phyloP scores from a whole-genome alignment of 2,797 vertebrate species.

The Columba guinea region DNA sequence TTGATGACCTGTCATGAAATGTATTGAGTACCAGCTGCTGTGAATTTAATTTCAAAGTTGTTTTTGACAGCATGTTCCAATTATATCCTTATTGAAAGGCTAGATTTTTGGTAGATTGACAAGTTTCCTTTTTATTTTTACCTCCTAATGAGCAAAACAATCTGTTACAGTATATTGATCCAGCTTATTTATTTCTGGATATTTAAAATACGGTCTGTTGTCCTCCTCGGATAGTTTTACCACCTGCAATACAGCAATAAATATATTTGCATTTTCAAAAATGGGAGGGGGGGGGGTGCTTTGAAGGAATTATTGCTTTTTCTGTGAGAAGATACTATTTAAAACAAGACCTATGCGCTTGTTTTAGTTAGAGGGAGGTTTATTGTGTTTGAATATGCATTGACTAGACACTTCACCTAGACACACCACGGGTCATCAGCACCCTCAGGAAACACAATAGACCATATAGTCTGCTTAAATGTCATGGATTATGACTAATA shows the following conservation, averaged over 20 bases:
- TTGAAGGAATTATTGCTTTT: background rate
- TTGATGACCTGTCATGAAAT: slow-evolving; percentile 69
- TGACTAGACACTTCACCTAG: background rate
- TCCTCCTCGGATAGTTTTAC: background rate
- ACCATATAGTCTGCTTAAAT: background rate
- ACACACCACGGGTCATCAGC: background rate
- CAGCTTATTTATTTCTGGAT: slow-evolving; percentile 55
- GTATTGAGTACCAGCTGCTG: slow-evolving; percentile 61
- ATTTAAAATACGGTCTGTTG: slow-evolving; percentile 20
- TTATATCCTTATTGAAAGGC: slow-evolving; percentile 66
- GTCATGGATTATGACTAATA: background rate
- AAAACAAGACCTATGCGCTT: background rate
- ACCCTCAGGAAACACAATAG: background rate
- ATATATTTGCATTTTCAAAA: background rate
- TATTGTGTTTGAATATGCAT: background rate
- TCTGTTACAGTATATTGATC: slow-evolving; percentile 64
- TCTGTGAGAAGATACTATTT: background rate
- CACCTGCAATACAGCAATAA: background rate
- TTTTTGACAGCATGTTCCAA: slow-evolving; percentile 64
- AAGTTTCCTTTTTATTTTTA: slow-evolving; percentile 68
- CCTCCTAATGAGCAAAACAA: slow-evolving; percentile 67
- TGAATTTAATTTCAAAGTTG: slow-evolving; percentile 64
- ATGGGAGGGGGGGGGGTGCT: background rate
- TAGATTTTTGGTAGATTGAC: slow-evolving; percentile 64
- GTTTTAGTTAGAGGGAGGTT: background rate